Percentiles rank a stretch among this genome's conserved stretches.
Evolutionary conservation across 2,888 invertebrate genomes (phyloP).

Genomic region (Andrena bicolor): DNA sequence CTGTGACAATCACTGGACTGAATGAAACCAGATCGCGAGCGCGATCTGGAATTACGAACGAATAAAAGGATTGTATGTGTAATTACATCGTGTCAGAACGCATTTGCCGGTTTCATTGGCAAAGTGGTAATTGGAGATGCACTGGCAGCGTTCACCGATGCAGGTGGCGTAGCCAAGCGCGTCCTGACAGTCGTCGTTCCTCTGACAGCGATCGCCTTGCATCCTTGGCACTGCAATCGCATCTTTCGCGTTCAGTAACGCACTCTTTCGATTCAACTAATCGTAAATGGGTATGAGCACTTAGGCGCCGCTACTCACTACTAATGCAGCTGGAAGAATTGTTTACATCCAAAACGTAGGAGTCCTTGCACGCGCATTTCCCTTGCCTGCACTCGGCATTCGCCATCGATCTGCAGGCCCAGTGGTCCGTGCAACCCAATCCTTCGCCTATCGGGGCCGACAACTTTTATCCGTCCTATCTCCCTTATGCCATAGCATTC

Average conservation of each 20-base stretch:
- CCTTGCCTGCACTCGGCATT: constrained; percentile 74
- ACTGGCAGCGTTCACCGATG: constrained; percentile 69
- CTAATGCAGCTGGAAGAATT: constrained; percentile 77
- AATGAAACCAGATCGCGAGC: not conserved
- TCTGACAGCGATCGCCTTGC: constrained; percentile 72
- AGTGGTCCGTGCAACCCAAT: constrained; percentile 56
- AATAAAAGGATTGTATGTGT: not conserved
- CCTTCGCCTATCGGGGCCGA: constrained; percentile 58
- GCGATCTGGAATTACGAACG: no score
- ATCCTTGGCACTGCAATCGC: constrained; percentile 66
- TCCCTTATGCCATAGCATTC: no score
- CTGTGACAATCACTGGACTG: not conserved
- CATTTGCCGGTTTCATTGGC: constrained; percentile 69
- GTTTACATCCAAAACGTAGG: constrained; percentile 70
- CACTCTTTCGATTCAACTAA: not conserved
- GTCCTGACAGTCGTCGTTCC: constrained; percentile 74
- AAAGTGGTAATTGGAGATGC: constrained; percentile 69
- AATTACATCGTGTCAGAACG: constrained; percentile 64
- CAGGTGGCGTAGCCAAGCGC: constrained; percentile 68
- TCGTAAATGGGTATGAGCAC: not conserved
- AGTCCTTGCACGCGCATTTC: constrained; percentile 72
- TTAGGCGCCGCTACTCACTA: constrained; percentile 63
- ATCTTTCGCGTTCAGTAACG: not conserved
- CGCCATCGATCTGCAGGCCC: constrained; percentile 69
- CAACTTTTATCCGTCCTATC: not conserved